These are phyloP conservation scores for Isichthys henryi DNA, from an alignment of 2,113 vertebrate species.

Conservation along the genomic window DNA sequence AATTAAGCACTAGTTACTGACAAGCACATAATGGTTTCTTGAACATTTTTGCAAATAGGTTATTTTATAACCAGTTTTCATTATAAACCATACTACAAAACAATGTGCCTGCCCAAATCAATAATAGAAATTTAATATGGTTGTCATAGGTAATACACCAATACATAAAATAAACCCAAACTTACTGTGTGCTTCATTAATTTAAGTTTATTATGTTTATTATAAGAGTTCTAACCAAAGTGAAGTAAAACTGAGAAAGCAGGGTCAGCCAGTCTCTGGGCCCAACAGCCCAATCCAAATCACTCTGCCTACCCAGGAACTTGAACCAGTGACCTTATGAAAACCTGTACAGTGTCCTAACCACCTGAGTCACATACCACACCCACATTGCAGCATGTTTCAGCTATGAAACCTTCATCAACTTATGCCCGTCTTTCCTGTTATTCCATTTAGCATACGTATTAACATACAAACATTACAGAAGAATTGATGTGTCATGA, in stretches of 20 bases:
- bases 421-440: neutral
- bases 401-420: neutral
- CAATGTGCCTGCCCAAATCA: neutral
- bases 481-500: neutral
- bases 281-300: neutral
- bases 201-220: neutral
- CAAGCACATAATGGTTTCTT: constrained; percentile 14
- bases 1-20: neutral
- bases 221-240: neutral
- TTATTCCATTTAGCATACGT: neutral
- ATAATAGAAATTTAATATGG: neutral
- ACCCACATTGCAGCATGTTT: neutral
- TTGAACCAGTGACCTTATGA: neutral
- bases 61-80: neutral
- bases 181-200: neutral
- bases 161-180: neutral
- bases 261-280: neutral
- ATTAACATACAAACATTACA: neutral
- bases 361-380: neutral
- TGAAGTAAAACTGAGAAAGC: neutral
- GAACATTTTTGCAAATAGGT: neutral
- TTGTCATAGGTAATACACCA: neutral
- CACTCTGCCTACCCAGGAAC: neutral
- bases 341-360: neutral
- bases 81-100: neutral